Base-by-base conservation (phyloP, 2,888 invertebrate genomes). In the Andrena bicolor region DNA sequence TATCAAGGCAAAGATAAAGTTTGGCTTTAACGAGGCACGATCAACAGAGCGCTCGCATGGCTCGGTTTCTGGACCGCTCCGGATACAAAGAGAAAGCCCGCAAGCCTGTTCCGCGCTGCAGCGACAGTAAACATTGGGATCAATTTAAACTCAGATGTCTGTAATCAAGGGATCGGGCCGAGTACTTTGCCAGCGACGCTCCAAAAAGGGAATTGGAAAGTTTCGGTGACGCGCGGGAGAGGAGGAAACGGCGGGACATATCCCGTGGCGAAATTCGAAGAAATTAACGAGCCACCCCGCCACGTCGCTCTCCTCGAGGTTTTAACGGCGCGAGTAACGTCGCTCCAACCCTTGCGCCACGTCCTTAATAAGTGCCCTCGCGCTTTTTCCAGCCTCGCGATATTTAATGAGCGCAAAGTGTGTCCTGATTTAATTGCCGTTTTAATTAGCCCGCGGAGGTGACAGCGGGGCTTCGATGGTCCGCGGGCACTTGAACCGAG, bases 121-220 rank as follows among this genome's bases (percentile, higher is more conserved):
- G 73, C 71, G 82, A 90, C 88, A 85, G 91, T 89, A 92, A 92
- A 92, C 91, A 92, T 87, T 82, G 84, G 88, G 90, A 91, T 91
- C 92, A 91, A 92, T 93, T 93, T 93, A 90, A 93, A 92, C 92
- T 92, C 92, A 89, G 92, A 93, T 93, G 92, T 92, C 91, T 91
- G 92, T 92, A 93, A 93, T 93, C 93, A 93, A 92, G 90, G 91
- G 89, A 89, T 89, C 86, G 87, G 60, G 76, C 77, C 88, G 89
- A 68, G 71, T 89, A 85, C 84, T 86, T 71, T 68, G 82, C 58
- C 63, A 61, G 32, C 69, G 76, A 82, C 80, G 76, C 82, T 64
- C 82, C 79, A 26, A 80, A 89, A 85, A 89, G 85, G 80, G 85
- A 85, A 88, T 85, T 82, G 80, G 81, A 88, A 85, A 89, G 86